phyloP scores from a whole-genome alignment of 2,797 vertebrate genomes.

The Lepus oiostolus region DNA sequence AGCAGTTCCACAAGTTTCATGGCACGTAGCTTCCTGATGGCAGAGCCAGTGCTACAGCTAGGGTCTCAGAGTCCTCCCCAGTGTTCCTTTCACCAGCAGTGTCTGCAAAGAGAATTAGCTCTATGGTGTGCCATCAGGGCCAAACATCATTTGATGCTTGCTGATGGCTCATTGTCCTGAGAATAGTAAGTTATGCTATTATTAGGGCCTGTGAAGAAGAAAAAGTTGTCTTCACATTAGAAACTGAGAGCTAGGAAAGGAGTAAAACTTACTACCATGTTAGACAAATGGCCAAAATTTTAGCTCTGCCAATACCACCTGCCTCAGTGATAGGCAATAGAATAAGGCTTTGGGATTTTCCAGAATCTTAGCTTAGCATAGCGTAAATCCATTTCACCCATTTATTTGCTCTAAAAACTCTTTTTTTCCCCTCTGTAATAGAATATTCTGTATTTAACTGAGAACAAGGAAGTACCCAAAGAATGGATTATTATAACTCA shows the following conservation, averaged over 20 bases:
- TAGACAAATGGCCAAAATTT: neutral
- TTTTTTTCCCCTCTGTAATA: conserved; percentile 29
- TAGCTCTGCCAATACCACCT: neutral
- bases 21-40: too few species aligned
- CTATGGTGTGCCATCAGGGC: neutral
- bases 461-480: neutral
- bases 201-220: neutral
- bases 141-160: neutral
- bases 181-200: neutral
- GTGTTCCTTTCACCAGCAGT: neutral
- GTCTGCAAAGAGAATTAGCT: neutral
- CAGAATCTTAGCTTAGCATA: neutral
- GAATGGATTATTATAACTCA: neutral
- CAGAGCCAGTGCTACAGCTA: neutral
- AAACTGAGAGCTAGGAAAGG: neutral
- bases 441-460: conserved; percentile 2
- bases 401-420: neutral
- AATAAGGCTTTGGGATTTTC: neutral
- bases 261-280: neutral
- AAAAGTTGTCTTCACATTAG: neutral
- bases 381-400: neutral
- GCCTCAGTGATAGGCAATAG: neutral
- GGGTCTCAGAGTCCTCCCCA: neutral
- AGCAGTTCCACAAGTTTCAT: neutral
- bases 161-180: neutral